phyloP scores from a whole-genome alignment of 2,113 vertebrate genomes.

The Furnarius figulus region DNA sequence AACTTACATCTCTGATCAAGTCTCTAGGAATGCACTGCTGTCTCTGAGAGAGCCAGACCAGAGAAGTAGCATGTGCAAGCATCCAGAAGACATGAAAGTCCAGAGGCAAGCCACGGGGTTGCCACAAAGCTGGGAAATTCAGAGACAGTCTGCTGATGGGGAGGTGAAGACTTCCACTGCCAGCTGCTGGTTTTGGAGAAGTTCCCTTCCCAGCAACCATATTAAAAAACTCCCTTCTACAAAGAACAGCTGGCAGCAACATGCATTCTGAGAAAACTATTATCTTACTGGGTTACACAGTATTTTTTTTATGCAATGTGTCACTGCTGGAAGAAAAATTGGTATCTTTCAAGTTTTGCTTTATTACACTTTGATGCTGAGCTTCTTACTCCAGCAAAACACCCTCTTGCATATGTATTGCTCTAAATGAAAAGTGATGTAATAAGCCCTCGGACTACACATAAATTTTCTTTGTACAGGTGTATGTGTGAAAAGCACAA shows the following conservation, averaged over 20 bases:
- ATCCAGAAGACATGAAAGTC: background rate
- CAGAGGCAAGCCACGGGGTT: background rate
- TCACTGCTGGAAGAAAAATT: background rate
- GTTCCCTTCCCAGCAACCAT: background rate
- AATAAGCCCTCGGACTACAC: background rate
- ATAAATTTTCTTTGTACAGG: background rate
- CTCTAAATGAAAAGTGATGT: background rate
- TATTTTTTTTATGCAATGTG: background rate
- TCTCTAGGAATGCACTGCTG: background rate
- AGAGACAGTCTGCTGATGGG: background rate
- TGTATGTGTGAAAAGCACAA: fast-evolving
- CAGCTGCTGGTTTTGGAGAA: background rate
- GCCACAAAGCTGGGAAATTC: background rate
- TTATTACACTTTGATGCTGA: background rate
- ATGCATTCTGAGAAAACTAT: background rate
- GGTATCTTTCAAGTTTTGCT: background rate
- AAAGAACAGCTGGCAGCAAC: background rate
- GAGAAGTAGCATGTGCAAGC: background rate
- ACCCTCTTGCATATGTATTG: background rate
- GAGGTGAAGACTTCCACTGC: background rate
- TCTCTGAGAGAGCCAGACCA: background rate
- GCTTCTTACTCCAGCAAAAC: background rate
- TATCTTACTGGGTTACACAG: background rate
- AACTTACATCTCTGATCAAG: background rate
- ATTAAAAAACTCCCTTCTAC: background rate